phyloP scores from a whole-genome alignment of 1,140 invertebrate species.

The Pachyrhynchus sulphureomaculatus region DNA sequence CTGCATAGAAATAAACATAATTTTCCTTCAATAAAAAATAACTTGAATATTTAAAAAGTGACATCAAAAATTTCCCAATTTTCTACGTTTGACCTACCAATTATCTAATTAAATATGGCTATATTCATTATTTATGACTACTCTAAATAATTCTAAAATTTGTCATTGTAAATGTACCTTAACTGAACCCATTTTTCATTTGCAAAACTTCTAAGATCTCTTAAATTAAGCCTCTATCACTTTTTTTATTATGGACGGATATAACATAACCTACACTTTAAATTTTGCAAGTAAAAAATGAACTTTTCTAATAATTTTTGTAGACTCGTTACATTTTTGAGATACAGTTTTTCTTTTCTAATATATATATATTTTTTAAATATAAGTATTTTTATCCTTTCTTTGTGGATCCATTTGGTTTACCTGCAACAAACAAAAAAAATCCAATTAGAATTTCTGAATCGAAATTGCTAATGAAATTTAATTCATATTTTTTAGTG shows the following conservation, averaged over 20 bases:
- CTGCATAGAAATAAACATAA: too few relatives aligned
- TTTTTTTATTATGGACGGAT: slow-evolving; percentile 10
- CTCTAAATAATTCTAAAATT: too few relatives aligned
- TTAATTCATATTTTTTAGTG: too few relatives aligned
- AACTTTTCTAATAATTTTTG: neutral
- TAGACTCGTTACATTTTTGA: neutral
- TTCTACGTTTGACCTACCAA: too few relatives aligned
- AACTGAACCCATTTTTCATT: slow-evolving; percentile 4
- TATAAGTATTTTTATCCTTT: slow-evolving; percentile 33
- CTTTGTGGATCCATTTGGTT: slow-evolving; percentile 39
- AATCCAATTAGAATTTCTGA: too few relatives aligned
- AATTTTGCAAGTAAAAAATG: slow-evolving; percentile 15
- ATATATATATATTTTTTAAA: too few relatives aligned
- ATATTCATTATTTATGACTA: too few relatives aligned
- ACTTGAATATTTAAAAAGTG: too few relatives aligned
- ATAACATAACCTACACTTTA: neutral
- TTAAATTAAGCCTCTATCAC: slow-evolving; percentile 26
- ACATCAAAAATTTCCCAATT: too few relatives aligned
- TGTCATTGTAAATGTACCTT: neutral
- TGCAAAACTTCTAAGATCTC: slow-evolving; percentile 13
- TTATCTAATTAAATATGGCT: too few relatives aligned
- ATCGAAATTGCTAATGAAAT: too few relatives aligned
- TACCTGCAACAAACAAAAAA: slow-evolving; percentile 36
- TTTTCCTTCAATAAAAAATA: too few relatives aligned
- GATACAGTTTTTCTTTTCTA: slow-evolving; percentile 8